Percentiles rank a stretch among this genome's conserved stretches.
phyloP scores from a whole-genome alignment of 2,888 invertebrate genomes.

The Brachyptera risi region DNA sequence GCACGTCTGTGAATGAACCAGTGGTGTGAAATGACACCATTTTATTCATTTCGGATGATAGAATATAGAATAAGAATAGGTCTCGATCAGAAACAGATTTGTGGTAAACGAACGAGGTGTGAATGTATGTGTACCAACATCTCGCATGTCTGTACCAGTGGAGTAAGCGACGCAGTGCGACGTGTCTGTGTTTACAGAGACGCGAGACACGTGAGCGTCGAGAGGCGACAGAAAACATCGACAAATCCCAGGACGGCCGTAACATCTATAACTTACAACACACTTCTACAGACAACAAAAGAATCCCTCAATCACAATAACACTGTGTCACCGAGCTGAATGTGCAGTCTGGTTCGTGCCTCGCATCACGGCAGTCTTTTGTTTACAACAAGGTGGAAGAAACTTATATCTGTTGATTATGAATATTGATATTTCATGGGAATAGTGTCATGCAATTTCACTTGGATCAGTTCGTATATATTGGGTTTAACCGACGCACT shows the following conservation, averaged over 20 bases:
- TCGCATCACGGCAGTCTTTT: no score
- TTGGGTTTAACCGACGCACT: no score
- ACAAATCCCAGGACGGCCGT: background rate
- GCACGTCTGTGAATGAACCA: no score
- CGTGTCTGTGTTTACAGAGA: background rate
- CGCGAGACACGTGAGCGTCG: background rate
- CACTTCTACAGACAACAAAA: background rate
- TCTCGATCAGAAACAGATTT: no score
- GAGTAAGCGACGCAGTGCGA: background rate
- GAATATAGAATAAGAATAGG: no score
- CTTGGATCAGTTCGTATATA: no score
- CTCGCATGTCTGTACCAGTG: background rate
- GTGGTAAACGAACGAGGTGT: background rate
- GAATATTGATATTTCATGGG: no score
- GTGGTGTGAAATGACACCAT: no score
- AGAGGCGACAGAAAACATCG: background rate
- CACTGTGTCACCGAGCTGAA: no score
- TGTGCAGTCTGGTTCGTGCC: no score
- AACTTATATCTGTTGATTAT: background rate
- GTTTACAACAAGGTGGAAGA: background rate
- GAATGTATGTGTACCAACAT: background rate
- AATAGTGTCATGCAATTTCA: no score
- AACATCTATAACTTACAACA: slow-evolving; percentile 6
- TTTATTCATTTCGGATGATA: no score
- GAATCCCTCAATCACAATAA: slow-evolving; percentile 11